These are phyloP conservation scores for Lucilia cuprina DNA, from an alignment of 1,140 invertebrate genomes.

Conservation along the genomic window DNA sequence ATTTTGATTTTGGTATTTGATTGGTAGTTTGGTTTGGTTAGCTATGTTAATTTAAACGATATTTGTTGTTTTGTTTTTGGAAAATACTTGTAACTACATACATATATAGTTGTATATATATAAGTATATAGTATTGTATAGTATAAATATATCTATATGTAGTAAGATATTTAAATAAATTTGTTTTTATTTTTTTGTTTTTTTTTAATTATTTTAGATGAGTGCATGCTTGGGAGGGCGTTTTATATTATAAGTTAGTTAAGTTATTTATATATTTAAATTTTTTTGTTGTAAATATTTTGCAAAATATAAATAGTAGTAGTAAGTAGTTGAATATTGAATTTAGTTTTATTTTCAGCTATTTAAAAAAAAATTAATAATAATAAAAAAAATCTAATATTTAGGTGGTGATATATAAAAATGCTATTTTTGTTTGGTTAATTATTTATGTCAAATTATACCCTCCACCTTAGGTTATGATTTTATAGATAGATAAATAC, in stretches of 20 bases:
- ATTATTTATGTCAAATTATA: not conserved
- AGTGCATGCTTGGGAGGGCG: slow-evolving; percentile 62
- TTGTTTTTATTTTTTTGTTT: slow-evolving; percentile 31
- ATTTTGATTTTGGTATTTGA: not conserved
- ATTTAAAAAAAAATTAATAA: slow-evolving; percentile 3
- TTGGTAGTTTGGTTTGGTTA: not conserved
- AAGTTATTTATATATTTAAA: slow-evolving; percentile 20
- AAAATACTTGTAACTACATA: not conserved
- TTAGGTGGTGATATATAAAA: not conserved
- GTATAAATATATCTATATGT: not conserved
- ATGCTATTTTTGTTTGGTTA: slow-evolving; percentile 2
- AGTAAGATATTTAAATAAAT: slow-evolving; percentile 3
- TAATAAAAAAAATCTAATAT: not conserved
- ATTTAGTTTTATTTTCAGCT: not conserved
- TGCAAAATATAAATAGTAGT: not conserved
- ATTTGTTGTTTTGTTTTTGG: not conserved
- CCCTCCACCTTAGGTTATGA: not conserved
- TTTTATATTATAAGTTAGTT: slow-evolving; percentile 41
- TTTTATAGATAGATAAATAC: not conserved
- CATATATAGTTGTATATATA: not conserved
- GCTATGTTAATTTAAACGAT: not conserved
- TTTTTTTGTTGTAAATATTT: not conserved
- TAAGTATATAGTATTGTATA: not conserved
- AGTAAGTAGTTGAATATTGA: not conserved
- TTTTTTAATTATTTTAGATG: slow-evolving; percentile 49